Evolutionary conservation across 2,888 invertebrate genomes (phyloP).

Genomic region (Crioceris asparagi): DNA sequence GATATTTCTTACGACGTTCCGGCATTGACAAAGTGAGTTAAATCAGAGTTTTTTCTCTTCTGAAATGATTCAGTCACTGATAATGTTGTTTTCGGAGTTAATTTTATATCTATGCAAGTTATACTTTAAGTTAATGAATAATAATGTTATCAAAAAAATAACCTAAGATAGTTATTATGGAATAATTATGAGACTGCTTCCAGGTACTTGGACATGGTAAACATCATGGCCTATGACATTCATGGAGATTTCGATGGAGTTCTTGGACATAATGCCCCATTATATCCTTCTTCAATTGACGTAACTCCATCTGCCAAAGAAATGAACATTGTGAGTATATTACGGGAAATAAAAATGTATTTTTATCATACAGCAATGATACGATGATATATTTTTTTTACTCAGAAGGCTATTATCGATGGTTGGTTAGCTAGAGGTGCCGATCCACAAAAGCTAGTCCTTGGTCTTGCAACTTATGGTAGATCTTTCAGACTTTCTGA

Average conservation of each 20-base stretch:
- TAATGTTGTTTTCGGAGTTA: too few species aligned
- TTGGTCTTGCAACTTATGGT: constrained; percentile 65
- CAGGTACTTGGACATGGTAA: constrained; percentile 36
- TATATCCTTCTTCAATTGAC: constrained; percentile 42
- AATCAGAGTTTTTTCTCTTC: too few species aligned
- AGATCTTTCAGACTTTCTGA: constrained; percentile 51
- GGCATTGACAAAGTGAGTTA: constrained; percentile 43
- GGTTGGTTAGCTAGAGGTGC: constrained; percentile 48
- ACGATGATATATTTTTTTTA: constrained; percentile 1
- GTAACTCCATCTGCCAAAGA: constrained; percentile 8
- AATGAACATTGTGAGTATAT: constrained; percentile 15
- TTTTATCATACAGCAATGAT: neutral
- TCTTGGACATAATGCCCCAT: constrained; percentile 56
- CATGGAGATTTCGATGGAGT: constrained; percentile 54
- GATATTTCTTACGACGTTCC: constrained; percentile 49
- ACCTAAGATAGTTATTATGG: neutral
- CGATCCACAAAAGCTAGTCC: constrained; percentile 49
- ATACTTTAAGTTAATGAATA: neutral
- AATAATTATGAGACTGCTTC: constrained; percentile 2
- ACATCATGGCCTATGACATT: constrained; percentile 41
- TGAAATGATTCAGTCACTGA: too few species aligned
- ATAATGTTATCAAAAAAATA: neutral
- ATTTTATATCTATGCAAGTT: neutral
- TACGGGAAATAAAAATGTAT: neutral
- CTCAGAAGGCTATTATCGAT: constrained; percentile 39